Conservation (phyloP, 2,888 invertebrate species). For the Torymus aiolomorphi region DNA sequence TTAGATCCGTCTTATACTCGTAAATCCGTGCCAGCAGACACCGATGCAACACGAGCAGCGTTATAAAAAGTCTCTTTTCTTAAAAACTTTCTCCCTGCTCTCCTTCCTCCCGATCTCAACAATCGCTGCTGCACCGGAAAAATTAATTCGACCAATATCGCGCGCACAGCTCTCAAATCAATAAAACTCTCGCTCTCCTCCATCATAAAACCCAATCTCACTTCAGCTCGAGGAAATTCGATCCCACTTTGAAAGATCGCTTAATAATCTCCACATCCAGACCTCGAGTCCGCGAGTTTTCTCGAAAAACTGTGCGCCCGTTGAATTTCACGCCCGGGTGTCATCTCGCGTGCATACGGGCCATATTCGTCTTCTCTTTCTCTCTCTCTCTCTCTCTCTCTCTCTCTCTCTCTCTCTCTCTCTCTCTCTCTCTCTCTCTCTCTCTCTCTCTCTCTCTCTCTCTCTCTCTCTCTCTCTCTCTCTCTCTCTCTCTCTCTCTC, state of each 20-base stretch:
- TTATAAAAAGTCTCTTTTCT: no score
- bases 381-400: no score
- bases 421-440: no score
- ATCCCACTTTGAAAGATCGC: slow-evolving; percentile 37
- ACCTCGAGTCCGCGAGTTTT: neutral
- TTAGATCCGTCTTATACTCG: no score
- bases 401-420: no score
- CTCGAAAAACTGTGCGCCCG: slow-evolving; percentile 3
- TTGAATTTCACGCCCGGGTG: slow-evolving; percentile 50
- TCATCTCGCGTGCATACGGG: slow-evolving; percentile 40
- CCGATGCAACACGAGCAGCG: no score
- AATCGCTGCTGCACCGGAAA: neutral
- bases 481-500: neutral
- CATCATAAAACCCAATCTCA: no score
- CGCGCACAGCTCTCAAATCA: slow-evolving; percentile 27
- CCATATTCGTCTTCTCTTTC: neutral
- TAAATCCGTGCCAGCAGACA: no score
- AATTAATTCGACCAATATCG: slow-evolving; percentile 39
- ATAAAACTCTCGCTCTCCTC: slow-evolving; percentile 23
- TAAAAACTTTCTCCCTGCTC: no score
- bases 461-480: no score
- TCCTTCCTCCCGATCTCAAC: neutral
- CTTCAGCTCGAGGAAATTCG: slow-evolving; percentile 23
- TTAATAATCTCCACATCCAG: slow-evolving; percentile 45
- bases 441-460: no score